Conservation (phyloP, 2,888 invertebrate genomes). For the Carabus problematicus region DNA sequence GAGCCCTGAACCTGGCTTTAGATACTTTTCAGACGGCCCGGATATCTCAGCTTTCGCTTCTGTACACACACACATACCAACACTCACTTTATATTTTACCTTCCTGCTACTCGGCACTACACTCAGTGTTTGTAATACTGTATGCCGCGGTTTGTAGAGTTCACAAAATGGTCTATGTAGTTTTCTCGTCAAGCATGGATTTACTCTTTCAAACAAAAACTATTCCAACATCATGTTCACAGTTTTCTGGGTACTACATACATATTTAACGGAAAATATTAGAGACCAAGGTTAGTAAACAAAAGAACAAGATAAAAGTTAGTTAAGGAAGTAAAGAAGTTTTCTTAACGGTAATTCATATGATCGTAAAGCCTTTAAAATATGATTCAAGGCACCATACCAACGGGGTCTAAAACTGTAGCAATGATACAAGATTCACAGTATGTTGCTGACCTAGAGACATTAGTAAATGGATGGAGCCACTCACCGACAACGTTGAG, state of each 20-base stretch:
- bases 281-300: not conserved
- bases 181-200: too few relatives aligned
- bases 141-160: too few relatives aligned
- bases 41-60: constrained; percentile 88
- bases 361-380: constrained; percentile 32
- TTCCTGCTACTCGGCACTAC: not conserved
- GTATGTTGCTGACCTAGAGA: too few relatives aligned
- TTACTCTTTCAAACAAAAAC: too few relatives aligned
- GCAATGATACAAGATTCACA: constrained; percentile 1
- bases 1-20: constrained; percentile 85
- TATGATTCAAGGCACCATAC: constrained; percentile 14
- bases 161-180: too few relatives aligned
- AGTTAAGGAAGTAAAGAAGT: not conserved
- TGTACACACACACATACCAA: constrained; percentile 61
- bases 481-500: constrained; percentile 87
- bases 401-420: constrained; percentile 23
- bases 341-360: constrained; percentile 31
- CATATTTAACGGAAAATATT: too few relatives aligned
- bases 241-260: too few relatives aligned
- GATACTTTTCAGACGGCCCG: constrained; percentile 84
- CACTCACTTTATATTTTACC: not conserved
- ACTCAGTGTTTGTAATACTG: not conserved
- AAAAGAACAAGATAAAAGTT: not conserved
- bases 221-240: too few relatives aligned
- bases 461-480: not conserved